Evolutionary conservation across 2,888 invertebrate species (phyloP).

Genomic region (Euclidia mi): DNA sequence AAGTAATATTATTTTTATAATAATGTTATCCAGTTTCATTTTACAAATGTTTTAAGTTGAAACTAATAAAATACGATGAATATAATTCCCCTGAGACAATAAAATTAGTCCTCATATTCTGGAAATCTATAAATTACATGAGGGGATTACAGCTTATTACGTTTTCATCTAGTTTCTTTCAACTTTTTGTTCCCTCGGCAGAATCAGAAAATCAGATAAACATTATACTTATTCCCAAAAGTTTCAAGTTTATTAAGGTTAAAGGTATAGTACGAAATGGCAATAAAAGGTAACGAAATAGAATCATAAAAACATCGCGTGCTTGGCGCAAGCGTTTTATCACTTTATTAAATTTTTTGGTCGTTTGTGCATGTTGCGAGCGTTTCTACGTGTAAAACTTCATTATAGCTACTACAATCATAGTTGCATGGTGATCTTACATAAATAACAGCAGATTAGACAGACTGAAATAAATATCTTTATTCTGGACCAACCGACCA

Average conservation of each 20-base stretch:
- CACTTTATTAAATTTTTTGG: constrained; percentile 82
- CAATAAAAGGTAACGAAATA: constrained; percentile 69
- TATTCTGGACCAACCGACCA: too few species aligned
- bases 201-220: constrained; percentile 47
- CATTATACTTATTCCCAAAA: constrained; percentile 57
- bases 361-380: constrained; percentile 64
- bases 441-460: not conserved
- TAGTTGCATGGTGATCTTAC: constrained; percentile 56
- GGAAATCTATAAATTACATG: constrained; percentile 25
- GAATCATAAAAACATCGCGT: constrained; percentile 80
- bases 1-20: too few species aligned
- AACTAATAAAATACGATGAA: not conserved
- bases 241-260: constrained; percentile 67
- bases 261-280: constrained; percentile 64
- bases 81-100: constrained; percentile 5
- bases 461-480: too few species aligned
- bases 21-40: too few species aligned
- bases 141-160: constrained; percentile 47
- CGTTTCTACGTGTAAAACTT: constrained; percentile 61
- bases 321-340: constrained; percentile 76
- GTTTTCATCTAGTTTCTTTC: constrained; percentile 50
- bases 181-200: constrained; percentile 51
- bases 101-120: constrained; percentile 8
- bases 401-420: constrained; percentile 54
- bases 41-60: constrained; percentile 2